Evolutionary conservation across 2,888 invertebrate genomes (phyloP).

Genomic region (Nemurella pictetii): DNA sequence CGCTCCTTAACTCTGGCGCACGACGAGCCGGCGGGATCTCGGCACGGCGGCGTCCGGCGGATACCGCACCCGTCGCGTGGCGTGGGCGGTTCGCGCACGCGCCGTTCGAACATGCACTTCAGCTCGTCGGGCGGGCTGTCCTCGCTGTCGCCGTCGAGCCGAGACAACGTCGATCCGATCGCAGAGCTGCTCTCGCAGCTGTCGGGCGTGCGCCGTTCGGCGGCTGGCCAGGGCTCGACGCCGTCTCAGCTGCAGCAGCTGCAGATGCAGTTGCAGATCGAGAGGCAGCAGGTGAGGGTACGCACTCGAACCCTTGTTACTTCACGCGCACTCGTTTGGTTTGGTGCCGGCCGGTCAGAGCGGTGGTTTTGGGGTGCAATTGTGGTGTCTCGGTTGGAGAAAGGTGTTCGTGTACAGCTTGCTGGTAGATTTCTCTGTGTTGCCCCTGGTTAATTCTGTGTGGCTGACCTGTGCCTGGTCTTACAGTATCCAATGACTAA

Average conservation of each 20-base stretch:
- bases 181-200: conserved; percentile 94
- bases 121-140: conserved; percentile 84
- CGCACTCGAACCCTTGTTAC: conserved; percentile 39
- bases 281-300: conserved; percentile 80
- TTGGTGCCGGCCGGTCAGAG: no score
- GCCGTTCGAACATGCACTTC: conserved; percentile 94
- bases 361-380: no score
- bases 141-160: conserved; percentile 82
- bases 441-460: no score
- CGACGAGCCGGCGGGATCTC: conserved; percentile 52
- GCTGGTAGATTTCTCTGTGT: no score
- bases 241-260: conserved; percentile 88
- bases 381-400: background rate
- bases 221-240: conserved; percentile 59
- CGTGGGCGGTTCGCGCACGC: conserved; percentile 72
- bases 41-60: conserved; percentile 71
- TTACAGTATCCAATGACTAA: no score
- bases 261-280: conserved; percentile 93
- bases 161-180: conserved; percentile 95
- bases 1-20: conserved; percentile 59
- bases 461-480: no score
- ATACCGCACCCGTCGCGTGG: conserved; percentile 73
- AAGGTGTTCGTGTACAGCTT: background rate
- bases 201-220: conserved; percentile 84
- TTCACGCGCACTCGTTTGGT: no score